Conservation (phyloP, 2,888 invertebrate species). For the Orthosia gracilis region DNA sequence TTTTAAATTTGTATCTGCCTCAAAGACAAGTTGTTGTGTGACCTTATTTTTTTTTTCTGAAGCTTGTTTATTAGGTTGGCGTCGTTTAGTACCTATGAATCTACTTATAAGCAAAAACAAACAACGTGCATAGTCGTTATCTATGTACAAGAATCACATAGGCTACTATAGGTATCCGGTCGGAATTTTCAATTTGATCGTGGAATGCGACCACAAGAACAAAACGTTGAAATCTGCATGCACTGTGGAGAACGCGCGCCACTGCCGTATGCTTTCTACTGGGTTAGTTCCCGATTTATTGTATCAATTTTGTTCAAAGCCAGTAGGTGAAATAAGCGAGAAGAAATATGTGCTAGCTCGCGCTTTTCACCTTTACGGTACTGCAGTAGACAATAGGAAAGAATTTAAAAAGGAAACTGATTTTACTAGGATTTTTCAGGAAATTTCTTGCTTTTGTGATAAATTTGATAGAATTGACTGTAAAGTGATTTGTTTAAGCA, state of each 20-base stretch:
- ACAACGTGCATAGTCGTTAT: slow-evolving; percentile 13
- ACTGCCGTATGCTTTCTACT: slow-evolving; percentile 59
- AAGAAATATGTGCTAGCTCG: slow-evolving; percentile 60
- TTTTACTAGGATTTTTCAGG: slow-evolving; percentile 17
- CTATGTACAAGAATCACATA: slow-evolving; percentile 42
- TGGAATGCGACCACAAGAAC: slow-evolving; percentile 79
- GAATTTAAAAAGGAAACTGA: slow-evolving; percentile 48
- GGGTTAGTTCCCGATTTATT: slow-evolving; percentile 82
- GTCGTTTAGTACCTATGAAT: background rate
- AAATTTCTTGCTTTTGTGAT: background rate
- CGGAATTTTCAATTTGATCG: slow-evolving; percentile 87
- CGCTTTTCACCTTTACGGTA: slow-evolving; percentile 55
- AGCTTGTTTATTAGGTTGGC: background rate
- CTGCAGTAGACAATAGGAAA: slow-evolving; percentile 54
- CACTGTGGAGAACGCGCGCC: slow-evolving; percentile 68
- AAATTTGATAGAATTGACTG: background rate
- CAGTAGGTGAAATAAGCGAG: slow-evolving; percentile 65
- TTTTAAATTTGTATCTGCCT: background rate
- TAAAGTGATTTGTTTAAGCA: background rate
- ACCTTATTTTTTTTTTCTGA: background rate
- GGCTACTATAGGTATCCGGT: slow-evolving; percentile 71
- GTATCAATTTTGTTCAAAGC: slow-evolving; percentile 80
- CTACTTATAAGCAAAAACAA: background rate
- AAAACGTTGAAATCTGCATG: slow-evolving; percentile 84
- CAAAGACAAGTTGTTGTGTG: background rate